Conservation (phyloP, 2,797 vertebrate species). For the Alca torda region DNA sequence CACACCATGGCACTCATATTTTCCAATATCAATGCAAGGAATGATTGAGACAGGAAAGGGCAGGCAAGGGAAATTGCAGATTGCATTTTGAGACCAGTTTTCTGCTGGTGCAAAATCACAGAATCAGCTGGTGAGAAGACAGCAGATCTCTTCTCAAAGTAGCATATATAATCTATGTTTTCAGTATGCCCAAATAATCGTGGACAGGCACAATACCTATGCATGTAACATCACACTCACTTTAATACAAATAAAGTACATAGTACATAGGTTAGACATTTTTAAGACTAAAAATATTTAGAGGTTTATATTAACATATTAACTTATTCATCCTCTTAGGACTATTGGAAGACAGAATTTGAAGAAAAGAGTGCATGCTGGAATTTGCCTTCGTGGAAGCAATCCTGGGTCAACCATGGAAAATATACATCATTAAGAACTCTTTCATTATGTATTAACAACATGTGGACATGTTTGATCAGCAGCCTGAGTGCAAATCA, state of each 20-base stretch:
- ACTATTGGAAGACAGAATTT: not conserved
- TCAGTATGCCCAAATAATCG: not conserved
- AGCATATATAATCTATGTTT: not conserved
- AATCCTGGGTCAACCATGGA: not conserved
- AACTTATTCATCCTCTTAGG: not conserved
- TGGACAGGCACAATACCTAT: not conserved
- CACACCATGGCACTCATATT: not conserved
- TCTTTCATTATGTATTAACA: slow-evolving; percentile 29
- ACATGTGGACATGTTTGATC: slow-evolving; percentile 26
- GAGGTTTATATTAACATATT: not conserved
- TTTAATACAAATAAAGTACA: not conserved
- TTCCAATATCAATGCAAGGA: not conserved
- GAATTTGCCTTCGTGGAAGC: not conserved
- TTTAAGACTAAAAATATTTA: not conserved
- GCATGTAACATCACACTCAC: not conserved
- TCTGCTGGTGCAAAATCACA: not conserved
- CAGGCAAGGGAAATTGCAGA: not conserved
- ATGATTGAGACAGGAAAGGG: not conserved
- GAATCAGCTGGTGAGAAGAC: not conserved
- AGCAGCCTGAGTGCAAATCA: not conserved
- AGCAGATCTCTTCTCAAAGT: not conserved
- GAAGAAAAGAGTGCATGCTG: not conserved
- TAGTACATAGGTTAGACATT: not conserved
- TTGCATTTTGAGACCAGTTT: not conserved
- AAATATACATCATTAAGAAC: slow-evolving; percentile 23